Evolutionary conservation across 2,888 invertebrate species (phyloP).

Genomic region (Aporophyla nigra): DNA sequence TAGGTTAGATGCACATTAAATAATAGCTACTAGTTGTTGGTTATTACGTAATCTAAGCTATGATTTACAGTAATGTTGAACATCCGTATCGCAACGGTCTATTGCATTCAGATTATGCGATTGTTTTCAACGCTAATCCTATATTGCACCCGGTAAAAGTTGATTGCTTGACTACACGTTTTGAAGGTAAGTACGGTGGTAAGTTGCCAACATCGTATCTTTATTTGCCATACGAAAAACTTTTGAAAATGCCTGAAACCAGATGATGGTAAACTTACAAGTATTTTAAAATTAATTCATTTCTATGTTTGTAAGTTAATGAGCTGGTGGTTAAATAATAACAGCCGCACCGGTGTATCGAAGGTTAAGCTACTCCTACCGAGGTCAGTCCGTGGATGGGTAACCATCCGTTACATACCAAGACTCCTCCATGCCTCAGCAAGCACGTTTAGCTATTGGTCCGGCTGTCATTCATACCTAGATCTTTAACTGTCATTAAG

Average conservation of each 20-base stretch:
- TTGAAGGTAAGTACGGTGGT: neutral
- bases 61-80: constrained; percentile 53
- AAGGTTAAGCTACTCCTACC: neutral
- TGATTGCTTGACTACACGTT: constrained; percentile 14
- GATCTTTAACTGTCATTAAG: neutral
- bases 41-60: constrained; percentile 35
- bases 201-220: neutral
- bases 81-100: constrained; percentile 57
- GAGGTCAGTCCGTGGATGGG: neutral
- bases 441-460: neutral
- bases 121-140: constrained; percentile 41
- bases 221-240: neutral
- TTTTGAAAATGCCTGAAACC: neutral
- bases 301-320: neutral
- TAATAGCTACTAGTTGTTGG: constrained; percentile 30
- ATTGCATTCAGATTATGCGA: constrained; percentile 56
- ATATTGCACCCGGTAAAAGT: constrained; percentile 22
- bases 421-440: too few relatives aligned
- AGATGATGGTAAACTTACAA: neutral
- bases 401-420: too few relatives aligned
- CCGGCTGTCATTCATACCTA: neutral
- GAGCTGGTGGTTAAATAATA: neutral
- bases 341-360: neutral
- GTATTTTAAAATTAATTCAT: neutral
- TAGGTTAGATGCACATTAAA: constrained; percentile 26